A percentile compares a stretch with the other conserved stretches of the same genome.
phyloP scores from a whole-genome alignment of 2,888 invertebrate species.

The Ypsolopha scabrella region DNA sequence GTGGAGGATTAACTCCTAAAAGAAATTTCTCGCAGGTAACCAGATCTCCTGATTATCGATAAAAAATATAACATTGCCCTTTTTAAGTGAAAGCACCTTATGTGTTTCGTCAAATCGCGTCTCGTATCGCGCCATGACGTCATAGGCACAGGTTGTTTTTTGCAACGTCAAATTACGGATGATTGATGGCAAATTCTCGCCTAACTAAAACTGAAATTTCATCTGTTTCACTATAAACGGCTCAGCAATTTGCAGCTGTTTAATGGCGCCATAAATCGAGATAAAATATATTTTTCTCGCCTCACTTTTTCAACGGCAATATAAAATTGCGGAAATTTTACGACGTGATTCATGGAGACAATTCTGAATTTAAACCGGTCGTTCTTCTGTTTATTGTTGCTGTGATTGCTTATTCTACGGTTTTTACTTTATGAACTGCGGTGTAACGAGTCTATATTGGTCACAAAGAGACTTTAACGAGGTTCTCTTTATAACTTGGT shows the following conservation, averaged over 20 bases:
- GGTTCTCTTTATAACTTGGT: no score
- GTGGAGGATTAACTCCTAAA: no score
- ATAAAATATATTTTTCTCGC: conserved; percentile 3
- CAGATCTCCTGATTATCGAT: no score
- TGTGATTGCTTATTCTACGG: conserved; percentile 2
- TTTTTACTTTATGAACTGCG: background rate
- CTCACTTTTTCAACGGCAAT: background rate
- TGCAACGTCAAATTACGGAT: conserved; percentile 7
- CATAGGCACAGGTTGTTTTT: background rate
- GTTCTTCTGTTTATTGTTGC: conserved; percentile 1
- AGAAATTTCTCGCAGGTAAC: no score
- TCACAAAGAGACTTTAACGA: no score
- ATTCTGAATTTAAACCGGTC: conserved; percentile 2
- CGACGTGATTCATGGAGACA: conserved; percentile 3
- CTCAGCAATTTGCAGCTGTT: conserved; percentile 3
- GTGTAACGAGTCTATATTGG: no score
- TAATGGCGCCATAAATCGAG: conserved; percentile 4
- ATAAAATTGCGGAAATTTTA: conserved; percentile 1
- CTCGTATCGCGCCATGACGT: background rate
- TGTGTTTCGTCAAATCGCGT: no score
- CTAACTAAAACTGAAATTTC: conserved; percentile 5
- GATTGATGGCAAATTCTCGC: conserved; percentile 4
- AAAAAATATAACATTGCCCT: no score
- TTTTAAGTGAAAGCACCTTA: no score
- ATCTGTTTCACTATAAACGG: conserved; percentile 4